Conservation (phyloP, 1,140 invertebrate genomes). For the Andrena cerasifolii region DNA sequence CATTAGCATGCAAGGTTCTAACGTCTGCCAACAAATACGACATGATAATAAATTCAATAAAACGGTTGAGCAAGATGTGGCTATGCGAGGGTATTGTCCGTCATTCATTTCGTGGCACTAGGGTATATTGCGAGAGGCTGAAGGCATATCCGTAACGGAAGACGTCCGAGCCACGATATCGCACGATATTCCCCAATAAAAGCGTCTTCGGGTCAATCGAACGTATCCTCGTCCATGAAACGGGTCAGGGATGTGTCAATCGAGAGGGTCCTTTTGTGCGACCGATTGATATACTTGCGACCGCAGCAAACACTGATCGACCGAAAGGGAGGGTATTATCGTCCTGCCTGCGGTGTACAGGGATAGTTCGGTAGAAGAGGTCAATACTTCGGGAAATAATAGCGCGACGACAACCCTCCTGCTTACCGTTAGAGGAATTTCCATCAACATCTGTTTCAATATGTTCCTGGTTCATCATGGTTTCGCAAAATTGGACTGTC, state of each 20-base stretch:
- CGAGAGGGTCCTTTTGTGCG: constrained; percentile 41
- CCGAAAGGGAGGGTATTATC: constrained; percentile 1
- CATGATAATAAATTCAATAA: constrained; percentile 44
- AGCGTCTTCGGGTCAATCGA: constrained; percentile 44
- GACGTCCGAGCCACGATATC: constrained; percentile 9
- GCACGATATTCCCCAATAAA: constrained; percentile 52
- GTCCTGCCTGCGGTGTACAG: neutral
- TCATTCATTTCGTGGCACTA: constrained; percentile 16
- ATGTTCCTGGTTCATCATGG: too few species aligned
- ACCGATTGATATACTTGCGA: constrained; percentile 53
- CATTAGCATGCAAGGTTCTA: constrained; percentile 52
- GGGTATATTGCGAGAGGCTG: constrained; percentile 15
- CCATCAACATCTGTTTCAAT: too few species aligned
- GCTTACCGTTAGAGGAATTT: too few species aligned
- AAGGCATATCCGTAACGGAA: constrained; percentile 22
- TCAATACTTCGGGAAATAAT: neutral
- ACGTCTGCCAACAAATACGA: constrained; percentile 50
- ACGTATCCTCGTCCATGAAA: constrained; percentile 46
- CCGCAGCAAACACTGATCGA: neutral
- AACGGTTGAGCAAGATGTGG: neutral
- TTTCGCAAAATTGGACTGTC: neutral
- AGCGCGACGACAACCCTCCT: neutral
- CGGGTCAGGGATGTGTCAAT: constrained; percentile 29
- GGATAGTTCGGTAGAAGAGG: neutral
- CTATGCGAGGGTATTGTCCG: neutral